Conservation (phyloP, 2,797 vertebrate genomes). For the Megalops cyprinoides region DNA sequence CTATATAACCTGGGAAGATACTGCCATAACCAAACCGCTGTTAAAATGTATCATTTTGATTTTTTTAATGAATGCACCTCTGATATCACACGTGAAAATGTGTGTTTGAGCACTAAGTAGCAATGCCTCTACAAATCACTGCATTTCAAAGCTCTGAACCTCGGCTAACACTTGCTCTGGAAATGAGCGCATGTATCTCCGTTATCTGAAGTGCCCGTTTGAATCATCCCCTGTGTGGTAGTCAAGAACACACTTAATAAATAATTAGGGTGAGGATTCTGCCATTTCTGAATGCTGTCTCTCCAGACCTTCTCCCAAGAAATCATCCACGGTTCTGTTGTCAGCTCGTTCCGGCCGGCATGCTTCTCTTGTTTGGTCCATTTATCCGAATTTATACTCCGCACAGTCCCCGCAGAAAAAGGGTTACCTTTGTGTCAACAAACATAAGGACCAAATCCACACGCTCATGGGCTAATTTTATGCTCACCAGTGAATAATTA, state of each 20-base stretch:
- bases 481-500: conserved; percentile 14
- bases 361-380: background rate
- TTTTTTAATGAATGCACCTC: too few relatives aligned
- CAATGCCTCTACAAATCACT: too few relatives aligned
- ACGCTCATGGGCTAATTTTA: background rate
- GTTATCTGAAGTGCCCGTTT: background rate
- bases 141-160: too few relatives aligned
- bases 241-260: too few relatives aligned
- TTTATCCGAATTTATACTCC: background rate
- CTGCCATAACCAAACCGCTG: too few relatives aligned
- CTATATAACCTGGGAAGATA: background rate
- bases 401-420: conserved; percentile 3
- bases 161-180: too few relatives aligned
- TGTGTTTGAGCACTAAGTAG: too few relatives aligned
- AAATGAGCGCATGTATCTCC: background rate
- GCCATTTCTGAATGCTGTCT: background rate
- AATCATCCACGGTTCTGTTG: background rate
- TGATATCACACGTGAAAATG: too few relatives aligned
- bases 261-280: too few relatives aligned
- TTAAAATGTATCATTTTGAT: too few relatives aligned
- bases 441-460: conserved; percentile 2
- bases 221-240: background rate
- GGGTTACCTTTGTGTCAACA: background rate
- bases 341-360: background rate
- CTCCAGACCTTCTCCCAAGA: background rate